Evolutionary conservation across 2,888 invertebrate species (phyloP).

Genomic region (Hemithea aestivaria): DNA sequence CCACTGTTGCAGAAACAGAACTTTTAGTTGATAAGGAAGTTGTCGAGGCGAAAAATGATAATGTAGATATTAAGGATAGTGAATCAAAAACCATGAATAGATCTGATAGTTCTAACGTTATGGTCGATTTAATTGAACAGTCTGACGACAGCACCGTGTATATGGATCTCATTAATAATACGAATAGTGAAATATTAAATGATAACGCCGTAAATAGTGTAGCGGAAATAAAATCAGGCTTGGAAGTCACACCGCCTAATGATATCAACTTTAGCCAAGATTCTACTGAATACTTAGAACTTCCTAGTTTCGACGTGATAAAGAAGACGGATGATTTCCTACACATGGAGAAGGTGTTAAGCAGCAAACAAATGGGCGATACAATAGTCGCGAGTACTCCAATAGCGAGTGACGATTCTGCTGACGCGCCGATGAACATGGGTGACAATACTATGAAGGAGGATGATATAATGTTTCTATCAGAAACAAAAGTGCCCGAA

Average conservation of each 20-base stretch:
- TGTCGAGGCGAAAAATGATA: constrained; percentile 21
- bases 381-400: constrained; percentile 58
- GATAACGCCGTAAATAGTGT: constrained; percentile 33
- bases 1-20: constrained; percentile 21
- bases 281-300: constrained; percentile 66
- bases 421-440: constrained; percentile 35
- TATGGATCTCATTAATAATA: constrained; percentile 63
- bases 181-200: constrained; percentile 44
- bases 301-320: constrained; percentile 49
- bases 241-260: constrained; percentile 29
- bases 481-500: constrained; percentile 46
- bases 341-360: constrained; percentile 50
- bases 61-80: constrained; percentile 25
- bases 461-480: constrained; percentile 33
- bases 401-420: constrained; percentile 50
- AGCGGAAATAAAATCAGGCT: constrained; percentile 10
- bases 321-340: constrained; percentile 54
- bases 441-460: constrained; percentile 37
- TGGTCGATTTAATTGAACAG: constrained; percentile 26
- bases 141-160: constrained; percentile 49
- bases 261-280: constrained; percentile 44
- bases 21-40: constrained; percentile 24
- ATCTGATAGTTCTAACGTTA: constrained; percentile 37
- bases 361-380: constrained; percentile 33
- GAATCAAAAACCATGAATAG: constrained; percentile 24